Percentiles rank a stretch among this genome's conserved stretches.
phyloP scores from a whole-genome alignment of 2,797 vertebrate genomes.

The Coccyzus lansbergi region DNA sequence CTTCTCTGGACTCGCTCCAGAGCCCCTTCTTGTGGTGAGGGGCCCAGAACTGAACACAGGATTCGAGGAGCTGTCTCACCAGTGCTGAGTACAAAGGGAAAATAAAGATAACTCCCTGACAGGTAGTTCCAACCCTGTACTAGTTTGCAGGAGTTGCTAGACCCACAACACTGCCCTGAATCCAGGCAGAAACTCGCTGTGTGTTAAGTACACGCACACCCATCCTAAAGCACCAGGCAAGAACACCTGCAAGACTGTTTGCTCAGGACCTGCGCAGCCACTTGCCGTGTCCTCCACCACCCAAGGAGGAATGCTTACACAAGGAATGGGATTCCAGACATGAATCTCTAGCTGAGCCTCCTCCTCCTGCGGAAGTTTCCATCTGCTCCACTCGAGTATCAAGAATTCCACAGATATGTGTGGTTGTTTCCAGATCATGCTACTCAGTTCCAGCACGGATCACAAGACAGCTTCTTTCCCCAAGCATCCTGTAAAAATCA shows the following conservation, averaged over 20 bases:
- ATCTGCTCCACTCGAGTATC: neutral
- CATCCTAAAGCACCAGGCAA: neutral
- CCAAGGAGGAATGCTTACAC: neutral
- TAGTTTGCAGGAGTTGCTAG: neutral
- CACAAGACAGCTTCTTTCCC: constrained; percentile 6
- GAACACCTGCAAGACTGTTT: neutral
- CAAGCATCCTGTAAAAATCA: neutral
- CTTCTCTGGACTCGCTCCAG: too few species aligned
- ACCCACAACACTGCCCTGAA: neutral
- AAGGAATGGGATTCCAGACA: neutral
- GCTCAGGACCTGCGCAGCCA: neutral
- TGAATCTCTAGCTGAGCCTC: neutral
- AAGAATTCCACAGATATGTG: neutral
- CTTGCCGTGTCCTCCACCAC: neutral
- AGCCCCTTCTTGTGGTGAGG: too few species aligned
- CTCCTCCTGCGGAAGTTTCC: neutral
- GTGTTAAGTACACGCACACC: neutral
- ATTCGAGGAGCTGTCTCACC: too few species aligned
- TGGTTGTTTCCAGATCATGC: neutral
- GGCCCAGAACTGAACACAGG: too few species aligned
- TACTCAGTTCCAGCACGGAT: neutral
- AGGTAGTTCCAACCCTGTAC: neutral
- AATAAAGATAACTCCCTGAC: too few species aligned
- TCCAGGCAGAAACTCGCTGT: neutral
- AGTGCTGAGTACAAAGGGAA: too few species aligned